Conservation (phyloP, 2,113 vertebrate genomes). For the Tor tambroides region DNA sequence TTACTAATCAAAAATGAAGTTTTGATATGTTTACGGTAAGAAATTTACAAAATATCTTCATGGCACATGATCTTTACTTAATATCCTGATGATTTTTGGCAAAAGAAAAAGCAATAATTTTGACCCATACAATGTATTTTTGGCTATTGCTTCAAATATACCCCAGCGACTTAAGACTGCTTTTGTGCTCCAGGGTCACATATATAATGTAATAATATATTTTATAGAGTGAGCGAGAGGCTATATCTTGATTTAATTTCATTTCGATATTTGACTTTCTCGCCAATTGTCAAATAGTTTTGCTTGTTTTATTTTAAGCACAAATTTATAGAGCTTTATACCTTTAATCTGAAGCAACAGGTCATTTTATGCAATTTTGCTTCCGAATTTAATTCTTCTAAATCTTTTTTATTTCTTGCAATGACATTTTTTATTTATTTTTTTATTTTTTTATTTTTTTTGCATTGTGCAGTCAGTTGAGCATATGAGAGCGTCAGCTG, state of each 20-base stretch:
- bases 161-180: too few species aligned
- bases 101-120: too few species aligned
- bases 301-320: neutral
- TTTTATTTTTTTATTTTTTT: neutral
- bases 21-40: too few species aligned
- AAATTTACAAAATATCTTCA: too few species aligned
- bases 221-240: neutral
- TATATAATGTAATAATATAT: too few species aligned
- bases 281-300: neutral
- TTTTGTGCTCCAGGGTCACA: too few species aligned
- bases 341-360: neutral
- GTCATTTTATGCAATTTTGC: neutral
- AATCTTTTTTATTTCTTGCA: neutral
- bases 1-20: too few species aligned
- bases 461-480: neutral
- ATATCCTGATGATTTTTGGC: too few species aligned
- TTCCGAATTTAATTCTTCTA: neutral
- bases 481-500: neutral
- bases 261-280: too few species aligned
- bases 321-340: neutral
- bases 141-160: too few species aligned
- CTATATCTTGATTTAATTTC: neutral
- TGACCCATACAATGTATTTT: too few species aligned
- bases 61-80: too few species aligned
- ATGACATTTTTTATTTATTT: neutral